phyloP scores from a whole-genome alignment of 1,140 invertebrate species.

The Calliopsis andreniformis region DNA sequence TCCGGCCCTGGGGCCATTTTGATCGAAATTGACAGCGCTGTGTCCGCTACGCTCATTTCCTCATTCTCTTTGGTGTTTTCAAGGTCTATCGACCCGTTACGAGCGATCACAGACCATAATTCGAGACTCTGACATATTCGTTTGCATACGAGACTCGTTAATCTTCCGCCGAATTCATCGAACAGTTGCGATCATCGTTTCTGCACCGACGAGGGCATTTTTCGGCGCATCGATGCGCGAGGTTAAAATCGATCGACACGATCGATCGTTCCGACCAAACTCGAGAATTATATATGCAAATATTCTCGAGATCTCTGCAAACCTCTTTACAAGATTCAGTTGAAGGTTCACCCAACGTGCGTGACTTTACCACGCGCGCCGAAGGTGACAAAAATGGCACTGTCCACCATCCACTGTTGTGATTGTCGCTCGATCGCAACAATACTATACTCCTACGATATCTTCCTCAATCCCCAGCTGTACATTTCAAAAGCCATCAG shows the following conservation, averaged over 20 bases:
- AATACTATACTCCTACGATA: neutral
- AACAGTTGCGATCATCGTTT: conserved; percentile 12
- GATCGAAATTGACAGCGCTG: conserved; percentile 78
- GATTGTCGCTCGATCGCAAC: conserved; percentile 28
- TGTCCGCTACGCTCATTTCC: conserved; percentile 68
- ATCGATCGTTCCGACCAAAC: too few species aligned
- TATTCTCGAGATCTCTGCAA: too few species aligned
- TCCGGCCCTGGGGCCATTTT: conserved; percentile 88
- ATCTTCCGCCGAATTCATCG: neutral
- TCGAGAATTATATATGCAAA: too few species aligned
- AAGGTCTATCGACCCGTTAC: conserved; percentile 19
- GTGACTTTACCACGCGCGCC: conserved; percentile 25
- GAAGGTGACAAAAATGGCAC: conserved; percentile 51
- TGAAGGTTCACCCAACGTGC: neutral
- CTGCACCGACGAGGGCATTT: conserved; percentile 13
- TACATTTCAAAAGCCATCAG: too few species aligned
- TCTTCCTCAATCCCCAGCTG: neutral
- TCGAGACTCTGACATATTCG: conserved; percentile 14
- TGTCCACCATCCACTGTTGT: conserved; percentile 33
- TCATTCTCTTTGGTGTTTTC: conserved; percentile 45
- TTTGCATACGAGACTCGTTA: neutral
- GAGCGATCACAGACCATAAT: neutral
- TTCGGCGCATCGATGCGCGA: neutral
- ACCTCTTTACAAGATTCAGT: neutral
- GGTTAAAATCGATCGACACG: conserved; percentile 17